Percentiles rank a stretch among this genome's conserved stretches.
Evolutionary conservation across 1,140 invertebrate species (phyloP).

Genomic region (Anastrepha obliqua): DNA sequence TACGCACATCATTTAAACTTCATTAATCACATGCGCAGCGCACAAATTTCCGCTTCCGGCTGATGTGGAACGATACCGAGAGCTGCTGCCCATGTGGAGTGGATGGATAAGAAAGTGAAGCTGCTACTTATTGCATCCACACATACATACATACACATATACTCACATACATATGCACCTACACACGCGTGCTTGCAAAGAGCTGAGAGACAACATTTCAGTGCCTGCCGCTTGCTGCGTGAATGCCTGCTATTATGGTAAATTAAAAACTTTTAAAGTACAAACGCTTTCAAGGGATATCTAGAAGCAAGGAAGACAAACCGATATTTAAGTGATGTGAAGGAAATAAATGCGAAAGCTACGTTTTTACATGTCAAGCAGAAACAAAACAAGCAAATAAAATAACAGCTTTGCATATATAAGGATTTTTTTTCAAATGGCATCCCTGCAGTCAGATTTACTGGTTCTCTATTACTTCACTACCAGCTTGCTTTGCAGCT

Average conservation of each 20-base stretch:
- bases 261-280: slow-evolving; percentile 13
- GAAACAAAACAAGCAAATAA: too few relatives aligned
- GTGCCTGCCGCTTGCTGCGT: background rate
- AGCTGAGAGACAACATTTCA: background rate
- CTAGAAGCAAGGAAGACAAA: background rate
- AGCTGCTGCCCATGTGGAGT: background rate
- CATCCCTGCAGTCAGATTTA: too few relatives aligned
- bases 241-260: background rate
- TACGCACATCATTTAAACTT: slow-evolving; percentile 51
- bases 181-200: background rate
- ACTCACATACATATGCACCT: background rate
- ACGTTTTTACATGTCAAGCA: background rate
- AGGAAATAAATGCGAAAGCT: slow-evolving; percentile 1
- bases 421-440: too few relatives aligned
- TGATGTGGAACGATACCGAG: background rate
- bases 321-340: background rate
- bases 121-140: background rate
- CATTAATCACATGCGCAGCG: slow-evolving; percentile 49
- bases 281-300: background rate
- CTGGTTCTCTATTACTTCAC: too few relatives aligned
- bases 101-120: background rate
- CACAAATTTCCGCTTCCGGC: background rate
- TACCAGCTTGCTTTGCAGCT: background rate
- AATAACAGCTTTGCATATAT: too few relatives aligned
- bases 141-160: background rate